These are phyloP conservation scores for Zaprionus lachaisei DNA, from an alignment of 1,140 invertebrate genomes.

Conservation along the genomic window DNA sequence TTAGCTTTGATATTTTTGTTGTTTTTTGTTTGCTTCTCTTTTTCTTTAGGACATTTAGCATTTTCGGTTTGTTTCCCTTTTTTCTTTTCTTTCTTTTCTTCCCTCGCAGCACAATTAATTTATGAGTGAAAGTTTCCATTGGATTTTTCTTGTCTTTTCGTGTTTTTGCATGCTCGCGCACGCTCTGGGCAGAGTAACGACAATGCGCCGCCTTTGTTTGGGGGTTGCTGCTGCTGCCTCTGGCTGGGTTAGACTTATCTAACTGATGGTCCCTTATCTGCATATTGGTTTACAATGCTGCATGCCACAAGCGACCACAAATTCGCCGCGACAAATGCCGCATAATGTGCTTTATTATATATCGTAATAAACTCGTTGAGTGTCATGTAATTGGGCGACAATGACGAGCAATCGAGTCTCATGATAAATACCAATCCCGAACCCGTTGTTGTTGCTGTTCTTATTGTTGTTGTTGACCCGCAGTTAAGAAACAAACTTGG, in stretches of 20 bases:
- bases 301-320: conserved; percentile 12
- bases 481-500: conserved; percentile 43
- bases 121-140: conserved; percentile 75
- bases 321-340: conserved; percentile 21
- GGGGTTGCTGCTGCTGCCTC: conserved; percentile 33
- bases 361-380: conserved; percentile 51
- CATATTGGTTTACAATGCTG: conserved; percentile 68
- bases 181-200: background rate
- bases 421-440: background rate
- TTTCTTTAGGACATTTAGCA: conserved; percentile 58
- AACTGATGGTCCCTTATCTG: conserved; percentile 70
- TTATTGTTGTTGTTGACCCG: conserved; percentile 59
- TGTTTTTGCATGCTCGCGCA: conserved; percentile 60
- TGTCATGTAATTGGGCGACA: conserved; percentile 66
- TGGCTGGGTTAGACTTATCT: conserved; percentile 59
- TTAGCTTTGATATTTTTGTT: conserved; percentile 43
- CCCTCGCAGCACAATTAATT: conserved; percentile 67
- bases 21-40: conserved; percentile 14
- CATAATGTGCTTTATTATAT: conserved; percentile 32
- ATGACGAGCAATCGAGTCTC: conserved; percentile 31
- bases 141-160: conserved; percentile 9
- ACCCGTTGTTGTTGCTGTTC: conserved; percentile 36
- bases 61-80: conserved; percentile 38
- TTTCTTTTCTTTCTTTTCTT: conserved; percentile 28
- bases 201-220: conserved; percentile 62